phyloP scores from a whole-genome alignment of 2,797 vertebrate genomes.

The Muscicapa comitata region DNA sequence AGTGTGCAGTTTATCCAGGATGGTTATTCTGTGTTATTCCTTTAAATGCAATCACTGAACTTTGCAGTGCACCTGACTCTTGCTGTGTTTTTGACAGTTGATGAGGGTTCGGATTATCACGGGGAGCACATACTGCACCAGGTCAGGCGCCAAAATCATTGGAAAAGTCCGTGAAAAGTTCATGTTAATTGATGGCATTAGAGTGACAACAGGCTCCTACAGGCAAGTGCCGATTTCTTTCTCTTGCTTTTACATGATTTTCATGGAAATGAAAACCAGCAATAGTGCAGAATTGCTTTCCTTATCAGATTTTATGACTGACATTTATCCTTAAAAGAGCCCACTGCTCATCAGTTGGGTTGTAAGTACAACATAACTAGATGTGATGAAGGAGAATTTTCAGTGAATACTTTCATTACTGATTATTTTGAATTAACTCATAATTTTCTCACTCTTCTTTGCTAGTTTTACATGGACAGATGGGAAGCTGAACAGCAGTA shows the following conservation, averaged over 20 bases:
- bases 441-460: background rate
- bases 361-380: background rate
- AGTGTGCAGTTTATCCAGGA: background rate
- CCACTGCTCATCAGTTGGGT: background rate
- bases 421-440: background rate
- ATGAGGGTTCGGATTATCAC: conserved; percentile 84
- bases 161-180: conserved; percentile 87
- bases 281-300: background rate
- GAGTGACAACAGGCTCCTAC: conserved; percentile 88
- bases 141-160: conserved; percentile 85
- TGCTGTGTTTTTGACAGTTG: conserved; percentile 56
- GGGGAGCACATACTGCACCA: conserved; percentile 83
- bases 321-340: background rate
- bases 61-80: background rate
- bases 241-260: background rate
- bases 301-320: background rate
- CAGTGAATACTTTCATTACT: background rate
- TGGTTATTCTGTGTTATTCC: background rate
- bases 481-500: conserved; percentile 89
- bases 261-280: background rate
- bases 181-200: conserved; percentile 87
- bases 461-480: conserved; percentile 90
- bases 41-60: background rate
- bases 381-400: background rate
- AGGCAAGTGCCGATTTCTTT: conserved; percentile 74